Evolutionary conservation across 2,888 invertebrate species (phyloP).

Genomic region (Cenopis cana): DNA sequence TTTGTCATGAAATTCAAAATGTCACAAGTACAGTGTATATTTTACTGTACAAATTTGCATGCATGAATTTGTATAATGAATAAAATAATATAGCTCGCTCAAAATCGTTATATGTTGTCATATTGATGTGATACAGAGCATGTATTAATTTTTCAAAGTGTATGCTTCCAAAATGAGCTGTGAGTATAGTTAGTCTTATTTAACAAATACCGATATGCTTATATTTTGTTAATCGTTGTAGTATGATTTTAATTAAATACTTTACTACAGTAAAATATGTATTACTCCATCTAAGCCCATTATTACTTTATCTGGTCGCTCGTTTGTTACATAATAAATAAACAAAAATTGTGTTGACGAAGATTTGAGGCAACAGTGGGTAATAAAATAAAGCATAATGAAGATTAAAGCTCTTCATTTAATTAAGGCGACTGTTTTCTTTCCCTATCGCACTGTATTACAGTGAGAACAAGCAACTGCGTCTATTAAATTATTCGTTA

Average conservation of each 20-base stretch:
- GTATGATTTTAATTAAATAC: neutral
- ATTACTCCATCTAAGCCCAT: neutral
- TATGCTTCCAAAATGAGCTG: neutral
- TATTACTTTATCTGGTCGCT: neutral
- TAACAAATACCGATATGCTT: neutral
- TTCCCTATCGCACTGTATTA: constrained; percentile 79
- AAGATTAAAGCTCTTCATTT: constrained; percentile 70
- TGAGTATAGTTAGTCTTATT: neutral
- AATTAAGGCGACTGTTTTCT: constrained; percentile 75
- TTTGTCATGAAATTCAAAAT: constrained; percentile 10
- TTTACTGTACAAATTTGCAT: constrained; percentile 9
- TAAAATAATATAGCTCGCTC: constrained; percentile 49
- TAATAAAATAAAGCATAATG: constrained; percentile 68
- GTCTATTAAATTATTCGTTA: constrained; percentile 75
- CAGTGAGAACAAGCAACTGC: constrained; percentile 76
- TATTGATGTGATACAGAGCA: constrained; percentile 40
- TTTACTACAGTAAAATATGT: too few species aligned
- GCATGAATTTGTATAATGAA: constrained; percentile 52
- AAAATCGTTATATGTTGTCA: constrained; percentile 46
- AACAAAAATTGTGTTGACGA: neutral
- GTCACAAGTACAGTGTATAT: neutral
- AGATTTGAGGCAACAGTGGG: constrained; percentile 57
- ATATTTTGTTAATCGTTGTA: neutral
- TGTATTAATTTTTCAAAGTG: neutral
- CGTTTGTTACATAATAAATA: neutral